These are phyloP conservation scores for Willowsia nigromaculata DNA, from an alignment of 2,888 invertebrate species.

Conservation along the genomic window DNA sequence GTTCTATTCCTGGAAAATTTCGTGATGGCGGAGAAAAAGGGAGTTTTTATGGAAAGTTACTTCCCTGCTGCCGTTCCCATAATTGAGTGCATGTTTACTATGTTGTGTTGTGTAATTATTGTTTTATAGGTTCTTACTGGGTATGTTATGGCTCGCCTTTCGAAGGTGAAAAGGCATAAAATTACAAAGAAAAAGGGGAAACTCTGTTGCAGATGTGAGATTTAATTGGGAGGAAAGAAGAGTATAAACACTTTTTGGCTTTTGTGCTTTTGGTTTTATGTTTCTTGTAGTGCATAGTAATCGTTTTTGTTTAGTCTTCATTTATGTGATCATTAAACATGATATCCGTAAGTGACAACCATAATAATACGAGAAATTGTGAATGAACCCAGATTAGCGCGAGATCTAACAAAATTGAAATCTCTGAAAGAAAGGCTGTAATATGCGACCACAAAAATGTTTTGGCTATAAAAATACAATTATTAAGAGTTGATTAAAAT, in stretches of 20 bases:
- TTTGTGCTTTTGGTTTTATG: neutral
- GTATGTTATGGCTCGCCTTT: neutral
- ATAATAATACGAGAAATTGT: neutral
- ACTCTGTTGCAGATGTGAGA: neutral
- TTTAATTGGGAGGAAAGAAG: neutral
- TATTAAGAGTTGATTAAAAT: too few relatives aligned
- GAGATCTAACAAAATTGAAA: too few relatives aligned
- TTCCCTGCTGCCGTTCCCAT: neutral
- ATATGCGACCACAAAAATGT: too few relatives aligned
- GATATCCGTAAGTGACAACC: neutral
- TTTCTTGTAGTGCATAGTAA: neutral
- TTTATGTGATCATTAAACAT: neutral
- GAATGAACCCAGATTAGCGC: neutral
- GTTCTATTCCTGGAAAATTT: neutral
- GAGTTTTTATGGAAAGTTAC: neutral
- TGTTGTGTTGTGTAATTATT: neutral
- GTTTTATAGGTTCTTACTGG: neutral
- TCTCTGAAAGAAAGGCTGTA: too few relatives aligned
- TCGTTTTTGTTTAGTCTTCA: neutral
- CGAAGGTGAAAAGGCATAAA: neutral
- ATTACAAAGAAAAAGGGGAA: neutral
- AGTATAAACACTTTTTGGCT: neutral
- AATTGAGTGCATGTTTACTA: neutral
- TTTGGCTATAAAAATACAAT: too few relatives aligned
- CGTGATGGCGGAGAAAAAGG: neutral